These are phyloP conservation scores for Lycocerus yunnanus DNA, from an alignment of 2,888 invertebrate species.

Conservation along the genomic window DNA sequence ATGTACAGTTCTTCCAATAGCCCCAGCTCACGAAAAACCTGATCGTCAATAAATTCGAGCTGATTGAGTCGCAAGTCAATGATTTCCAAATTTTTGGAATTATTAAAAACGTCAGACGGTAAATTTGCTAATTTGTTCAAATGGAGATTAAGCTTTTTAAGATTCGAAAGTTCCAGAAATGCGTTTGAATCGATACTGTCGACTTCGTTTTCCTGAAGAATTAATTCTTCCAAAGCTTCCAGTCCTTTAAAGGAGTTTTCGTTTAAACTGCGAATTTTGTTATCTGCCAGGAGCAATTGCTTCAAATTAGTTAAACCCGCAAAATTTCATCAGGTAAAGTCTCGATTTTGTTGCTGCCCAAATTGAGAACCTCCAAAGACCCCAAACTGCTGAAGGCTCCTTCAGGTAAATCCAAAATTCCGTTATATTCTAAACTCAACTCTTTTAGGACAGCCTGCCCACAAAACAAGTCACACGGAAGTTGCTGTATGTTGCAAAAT, in stretches of 20 bases:
- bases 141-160: slow-evolving; percentile 42
- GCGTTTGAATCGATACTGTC: slow-evolving; percentile 40
- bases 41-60: slow-evolving; percentile 35
- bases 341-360: slow-evolving; percentile 47
- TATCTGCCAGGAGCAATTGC: slow-evolving; percentile 44
- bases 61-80: slow-evolving; percentile 44
- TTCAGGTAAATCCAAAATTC: slow-evolving; percentile 42
- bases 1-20: slow-evolving; percentile 41
- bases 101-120: slow-evolving; percentile 25
- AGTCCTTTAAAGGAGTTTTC: slow-evolving; percentile 48
- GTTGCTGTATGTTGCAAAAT: not conserved
- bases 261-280: slow-evolving; percentile 43
- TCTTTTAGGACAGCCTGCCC: not conserved
- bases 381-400: slow-evolving; percentile 49
- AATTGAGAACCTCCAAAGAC: slow-evolving; percentile 45
- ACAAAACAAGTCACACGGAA: not conserved
- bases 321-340: slow-evolving; percentile 46
- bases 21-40: slow-evolving; percentile 36
- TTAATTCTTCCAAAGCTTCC: slow-evolving; percentile 41
- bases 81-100: slow-evolving; percentile 30
- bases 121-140: slow-evolving; percentile 40
- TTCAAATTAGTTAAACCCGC: slow-evolving; percentile 47
- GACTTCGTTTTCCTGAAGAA: slow-evolving; percentile 44
- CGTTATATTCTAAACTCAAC: slow-evolving; percentile 43
- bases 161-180: slow-evolving; percentile 42